Evolutionary conservation across 2,888 invertebrate genomes (phyloP), one percentile per base, ranked within the genome.

Genomic region (Mesopsocus fuscifrons): DNA sequence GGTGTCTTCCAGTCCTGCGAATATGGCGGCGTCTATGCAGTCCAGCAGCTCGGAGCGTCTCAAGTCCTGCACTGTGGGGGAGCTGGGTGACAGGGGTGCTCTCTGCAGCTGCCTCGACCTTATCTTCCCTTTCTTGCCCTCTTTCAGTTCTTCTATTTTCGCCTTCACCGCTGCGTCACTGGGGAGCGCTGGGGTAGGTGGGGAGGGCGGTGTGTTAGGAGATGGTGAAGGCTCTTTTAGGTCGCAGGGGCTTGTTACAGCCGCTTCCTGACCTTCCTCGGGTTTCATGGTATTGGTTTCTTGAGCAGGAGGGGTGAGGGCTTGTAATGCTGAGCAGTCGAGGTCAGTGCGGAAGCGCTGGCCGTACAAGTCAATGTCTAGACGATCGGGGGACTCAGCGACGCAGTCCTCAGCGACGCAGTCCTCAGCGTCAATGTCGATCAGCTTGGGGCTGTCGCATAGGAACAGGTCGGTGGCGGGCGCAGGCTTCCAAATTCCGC

Each of bases 291-390:
- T 3, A 16, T n/a, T 38, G 13, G 20, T 17, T 20, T 38, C 38
- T 13, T 38, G n/a, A 13, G 17, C 21, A 5, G 21, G 13, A 11
- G n/a, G 5, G 38, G 13, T n/a, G 11, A 26, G 26, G 6, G 6
- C 26, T 9, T 11, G 8, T 26, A 26, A 26, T 11, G 11, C 26
- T 9, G 26, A 26, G 26, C 26, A 26, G 38, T 38, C 21, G 11
- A 38, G 17, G 20, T 38, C 38, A 3, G 38, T 38, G 17, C 21
- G 38, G 21, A 38, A 38, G 18, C 38, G 38, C 17, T 20, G 21
- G 3, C 38, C 38, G 20, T 20, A 38, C 18, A 38, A 38, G n/a
- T 38, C 38, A 21, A 38, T 38, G 17, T 38, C 21, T 11, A 38
- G 21, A 6, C 38, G 16, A 13, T 38, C 38, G 4, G 38, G 20